Base-by-base conservation (phyloP, 2,113 vertebrate species). In the Erythrocebus patas region DNA sequence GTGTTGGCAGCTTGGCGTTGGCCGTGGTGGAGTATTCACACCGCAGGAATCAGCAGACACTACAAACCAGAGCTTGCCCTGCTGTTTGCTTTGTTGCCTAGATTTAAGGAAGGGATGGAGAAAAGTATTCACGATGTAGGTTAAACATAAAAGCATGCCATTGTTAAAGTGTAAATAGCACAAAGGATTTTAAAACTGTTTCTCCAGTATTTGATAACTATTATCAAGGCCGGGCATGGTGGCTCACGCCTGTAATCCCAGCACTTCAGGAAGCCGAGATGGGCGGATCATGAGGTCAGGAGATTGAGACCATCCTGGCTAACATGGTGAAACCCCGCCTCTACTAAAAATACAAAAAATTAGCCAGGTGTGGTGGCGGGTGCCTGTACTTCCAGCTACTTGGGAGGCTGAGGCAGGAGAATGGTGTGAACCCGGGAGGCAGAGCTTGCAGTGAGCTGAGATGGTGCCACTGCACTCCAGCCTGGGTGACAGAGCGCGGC, bases 361-460 rank as follows among this genome's bases (percentile, higher is more conserved):
- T 20, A 20, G 52, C 52, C 2, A 6, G 52, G 18, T 18, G 6
- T 55, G 6, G 52, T 55, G 52, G 52, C 2, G 0, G 52, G 2
- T 0, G 2, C 18, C 52, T 18, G 52, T 55, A 55, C 17, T 20
- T 18, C 52, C 52, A 55, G 52, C 52, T 55, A 55, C 52, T 55
- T 0, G 0, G 17, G 52, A 55, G 52, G 52, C 52, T 55, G 18
- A 55, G 52, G 52, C 52, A 55, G 52, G 52, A 55, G 52, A 55
- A 55, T 20, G 6, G 17, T 55, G 17, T 55, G 52, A 55, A 55
- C 6, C 17, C 0, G 1, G 52, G 52, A 55, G 52, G 52, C 1
- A 6, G 52, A 55, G 52, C 6, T 55, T 55, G 52, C 52, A 55
- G 13, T 55, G 52, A 55, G 52, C 17, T 2, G 52, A 55, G 52